Evolutionary conservation across 1,140 invertebrate species (phyloP).

Genomic region (Drosophila pectinifera): DNA sequence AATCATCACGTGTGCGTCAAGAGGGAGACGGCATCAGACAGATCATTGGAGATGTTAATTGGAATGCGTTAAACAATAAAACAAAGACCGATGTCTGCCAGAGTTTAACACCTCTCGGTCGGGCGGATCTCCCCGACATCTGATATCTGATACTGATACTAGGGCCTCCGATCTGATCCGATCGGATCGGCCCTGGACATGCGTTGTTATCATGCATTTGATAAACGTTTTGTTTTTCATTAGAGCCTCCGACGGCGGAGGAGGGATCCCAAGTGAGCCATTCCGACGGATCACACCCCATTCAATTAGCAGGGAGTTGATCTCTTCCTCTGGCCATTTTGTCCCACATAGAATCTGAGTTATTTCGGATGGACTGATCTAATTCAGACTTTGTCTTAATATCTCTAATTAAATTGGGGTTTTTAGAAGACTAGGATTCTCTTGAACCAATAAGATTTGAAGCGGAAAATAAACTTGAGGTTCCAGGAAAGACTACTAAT

Average conservation of each 20-base stretch:
- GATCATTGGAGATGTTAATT: conserved; percentile 76
- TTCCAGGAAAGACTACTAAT: no score
- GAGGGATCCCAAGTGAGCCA: conserved; percentile 16
- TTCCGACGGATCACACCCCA: conserved; percentile 62
- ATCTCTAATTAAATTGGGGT: background rate
- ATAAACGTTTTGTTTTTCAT: conserved; percentile 84
- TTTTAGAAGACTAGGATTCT: no score
- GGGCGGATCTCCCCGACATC: conserved; percentile 38
- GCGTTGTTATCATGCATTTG: conserved; percentile 76
- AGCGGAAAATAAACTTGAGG: no score
- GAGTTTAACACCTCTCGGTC: conserved; percentile 71
- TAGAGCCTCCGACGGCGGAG: conserved; percentile 49
- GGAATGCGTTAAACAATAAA: conserved; percentile 83
- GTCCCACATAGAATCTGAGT: background rate
- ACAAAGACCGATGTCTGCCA: conserved; percentile 68
- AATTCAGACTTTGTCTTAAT: background rate
- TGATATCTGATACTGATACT: conserved; percentile 78
- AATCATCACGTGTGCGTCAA: conserved; percentile 83
- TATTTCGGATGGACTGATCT: conserved; percentile 1
- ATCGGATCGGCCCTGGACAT: conserved; percentile 36
- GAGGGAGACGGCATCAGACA: conserved; percentile 55
- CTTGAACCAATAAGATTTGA: no score
- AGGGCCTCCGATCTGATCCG: conserved; percentile 30
- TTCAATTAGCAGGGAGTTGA: conserved; percentile 61
- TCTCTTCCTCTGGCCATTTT: conserved; percentile 29